Base-by-base conservation (phyloP, 1,140 invertebrate species). In the Ips typographus region DNA sequence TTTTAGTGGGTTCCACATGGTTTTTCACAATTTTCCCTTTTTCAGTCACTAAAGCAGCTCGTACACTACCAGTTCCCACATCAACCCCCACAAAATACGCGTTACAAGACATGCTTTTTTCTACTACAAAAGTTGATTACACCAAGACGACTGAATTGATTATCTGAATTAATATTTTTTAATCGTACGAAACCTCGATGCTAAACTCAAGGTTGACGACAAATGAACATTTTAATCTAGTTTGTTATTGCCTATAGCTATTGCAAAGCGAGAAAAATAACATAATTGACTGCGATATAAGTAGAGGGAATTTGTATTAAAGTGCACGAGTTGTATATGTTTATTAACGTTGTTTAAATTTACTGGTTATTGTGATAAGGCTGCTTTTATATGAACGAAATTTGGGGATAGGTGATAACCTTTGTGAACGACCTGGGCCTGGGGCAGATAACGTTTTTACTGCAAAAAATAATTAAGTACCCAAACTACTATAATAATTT, bases 31-130 rank as follows among this genome's bases (percentile, higher is more conserved):
- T 83, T 73, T 86, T 84, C 1, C 95, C 95, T 51, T 82, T 76
- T 1, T 82, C 76, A 47, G 84, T 79, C 5, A 96, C 89, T 38
- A 98, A 78, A 43, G 90, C 94, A 36, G 91, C 94, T 69, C 96
- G 80, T 6, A 89, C 93, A 83, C 94, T 96, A 44, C 90, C 90
- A 4, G 94, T 95, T 39, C 96, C 96, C 37, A 98, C 94, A 83
- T 98, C 96, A 36, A 98, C 93, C 63, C 95, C 95, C 76, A 98
- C 85, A 81, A 92, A 95, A 78, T 88, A 90, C 40, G 49, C 58
- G n/a, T 42, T 39, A 47, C 47, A 44, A 42, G 55, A 42, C n/a
- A 55, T 66, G 7, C 44, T 49, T 49, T 8, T 49, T 49, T 49
- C 22, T 22, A 22, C 22, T 0, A 22, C 22, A 22, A 22, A 22